Evolutionary conservation across 2,113 vertebrate genomes (phyloP).

Genomic region (Tychaedon coryphoeus): DNA sequence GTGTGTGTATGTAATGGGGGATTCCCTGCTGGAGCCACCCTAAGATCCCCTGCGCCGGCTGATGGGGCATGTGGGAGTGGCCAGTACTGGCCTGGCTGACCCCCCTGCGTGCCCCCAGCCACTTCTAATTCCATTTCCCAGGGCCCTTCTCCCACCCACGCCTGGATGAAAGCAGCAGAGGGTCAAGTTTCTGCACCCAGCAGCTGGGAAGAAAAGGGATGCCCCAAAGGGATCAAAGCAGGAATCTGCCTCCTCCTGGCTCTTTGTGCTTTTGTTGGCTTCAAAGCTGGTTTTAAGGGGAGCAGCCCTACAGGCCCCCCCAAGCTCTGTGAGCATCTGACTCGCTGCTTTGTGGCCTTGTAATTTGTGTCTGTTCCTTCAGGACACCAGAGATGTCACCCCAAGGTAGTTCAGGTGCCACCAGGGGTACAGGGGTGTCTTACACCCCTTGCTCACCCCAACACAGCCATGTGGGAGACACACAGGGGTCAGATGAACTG

Average conservation of each 20-base stretch:
- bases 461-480: not conserved
- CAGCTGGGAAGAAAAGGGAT: not conserved
- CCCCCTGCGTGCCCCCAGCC: not conserved
- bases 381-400: not conserved
- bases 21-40: constrained; percentile 19
- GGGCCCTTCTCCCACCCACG: constrained; percentile 18
- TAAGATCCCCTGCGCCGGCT: constrained; percentile 19
- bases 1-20: constrained; percentile 38
- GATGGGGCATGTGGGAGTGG: accelerated
- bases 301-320: not conserved
- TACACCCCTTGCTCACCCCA: not conserved
- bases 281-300: not conserved
- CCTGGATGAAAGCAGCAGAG: not conserved
- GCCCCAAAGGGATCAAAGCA: constrained; percentile 40
- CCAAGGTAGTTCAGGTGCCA: not conserved
- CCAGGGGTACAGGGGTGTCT: no score
- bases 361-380: not conserved
- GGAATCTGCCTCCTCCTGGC: not conserved
- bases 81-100: not conserved
- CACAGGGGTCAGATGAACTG: accelerated
- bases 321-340: not conserved
- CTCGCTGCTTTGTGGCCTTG: not conserved
- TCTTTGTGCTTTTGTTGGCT: not conserved
- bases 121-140: not conserved
- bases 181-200: not conserved